These are phyloP conservation scores for Drosophila phalerata DNA, from an alignment of 2,888 invertebrate species.

Conservation along the genomic window DNA sequence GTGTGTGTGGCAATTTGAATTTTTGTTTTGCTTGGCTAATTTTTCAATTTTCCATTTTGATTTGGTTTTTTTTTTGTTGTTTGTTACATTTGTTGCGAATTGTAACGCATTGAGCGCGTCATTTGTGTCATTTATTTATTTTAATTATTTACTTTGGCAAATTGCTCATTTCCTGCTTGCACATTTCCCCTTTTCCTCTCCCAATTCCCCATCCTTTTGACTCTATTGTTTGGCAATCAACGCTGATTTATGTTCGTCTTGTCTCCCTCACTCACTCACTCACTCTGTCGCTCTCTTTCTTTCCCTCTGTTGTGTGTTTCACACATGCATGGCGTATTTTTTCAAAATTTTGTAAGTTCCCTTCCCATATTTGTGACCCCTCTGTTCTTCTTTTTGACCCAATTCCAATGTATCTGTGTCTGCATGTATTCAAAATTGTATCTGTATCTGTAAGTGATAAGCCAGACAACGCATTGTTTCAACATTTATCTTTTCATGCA, in stretches of 20 bases:
- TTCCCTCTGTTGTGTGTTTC: slow-evolving; percentile 5
- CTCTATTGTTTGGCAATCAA: slow-evolving; percentile 78
- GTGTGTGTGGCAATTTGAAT: slow-evolving; percentile 45
- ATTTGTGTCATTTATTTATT: slow-evolving; percentile 65
- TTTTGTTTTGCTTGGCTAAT: slow-evolving; percentile 45
- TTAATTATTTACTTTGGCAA: slow-evolving; percentile 80
- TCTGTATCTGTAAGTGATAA: slow-evolving; percentile 36
- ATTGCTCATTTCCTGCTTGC: slow-evolving; percentile 78
- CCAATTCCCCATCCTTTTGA: neutral
- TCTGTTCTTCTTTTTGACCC: slow-evolving; percentile 40
- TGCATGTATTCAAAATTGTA: slow-evolving; percentile 2
- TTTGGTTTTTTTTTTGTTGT: slow-evolving; percentile 4
- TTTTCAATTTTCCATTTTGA: slow-evolving; percentile 54
- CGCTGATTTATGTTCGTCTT: slow-evolving; percentile 72
- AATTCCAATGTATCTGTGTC: slow-evolving; percentile 29
- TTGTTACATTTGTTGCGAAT: slow-evolving; percentile 24
- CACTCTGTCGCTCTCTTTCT: slow-evolving; percentile 10
- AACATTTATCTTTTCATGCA: slow-evolving; percentile 28
- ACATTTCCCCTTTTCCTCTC: neutral
- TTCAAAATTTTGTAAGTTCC: slow-evolving; percentile 16
- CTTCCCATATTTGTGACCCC: slow-evolving; percentile 13
- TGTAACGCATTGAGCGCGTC: slow-evolving; percentile 40
- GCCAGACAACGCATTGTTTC: slow-evolving; percentile 25
- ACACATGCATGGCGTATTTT: neutral
- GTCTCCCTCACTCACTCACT: slow-evolving; percentile 14